Evolutionary conservation across 2,113 vertebrate species (phyloP), one percentile per base, ranked within the genome.

Genomic region (Ursus arctos): DNA sequence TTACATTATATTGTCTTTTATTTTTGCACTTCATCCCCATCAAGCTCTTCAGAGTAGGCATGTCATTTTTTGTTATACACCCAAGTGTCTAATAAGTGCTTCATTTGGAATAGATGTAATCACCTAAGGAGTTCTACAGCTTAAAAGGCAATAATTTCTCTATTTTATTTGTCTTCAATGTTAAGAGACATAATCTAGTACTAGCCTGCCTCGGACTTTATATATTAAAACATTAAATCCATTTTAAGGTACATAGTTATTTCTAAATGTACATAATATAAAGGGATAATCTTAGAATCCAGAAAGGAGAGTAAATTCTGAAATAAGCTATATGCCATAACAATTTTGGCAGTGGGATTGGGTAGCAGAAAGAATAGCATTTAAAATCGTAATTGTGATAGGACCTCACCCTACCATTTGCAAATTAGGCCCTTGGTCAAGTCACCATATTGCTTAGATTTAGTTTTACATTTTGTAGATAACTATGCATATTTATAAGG

Each of bases 11-110:
- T n/a, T 69, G 7, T 28, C 2, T 55, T 59, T 33, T 65, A 79
- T 12, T 40, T 84, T 65, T 71, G 11, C 0, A 33, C 3, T 24
- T 14, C 53, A 47, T 63, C 2, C 43, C 6, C 6, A 61, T 31
- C 14, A 55, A 59, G 1, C 1, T 80, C 8, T 63, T 63, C n/a
- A 31, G 24, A 0, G 2, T 40, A 24, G 7, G 5, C 33, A 7
- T n/a, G 31, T 81, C 47, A 72, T 1, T 63, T 47, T 81, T 47
- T 53, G 0, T 9, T 71, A 24, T 24, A 74, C n/a, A 10, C 26
- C 15, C 2, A 49, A 49, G 15, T 40, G 19, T 43, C 26, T 36
- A 80, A 28, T 22, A 51, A 14, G 15, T 90, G 26, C 2, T 79
- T 72, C n/a, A 19, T 26, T 16, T n/a, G 16, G 12, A 36, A 28